Percentiles rank a stretch among this genome's conserved stretches.
Evolutionary conservation across 2,797 vertebrate species (phyloP).

Genomic region (Otolemur crassicaudatus): DNA sequence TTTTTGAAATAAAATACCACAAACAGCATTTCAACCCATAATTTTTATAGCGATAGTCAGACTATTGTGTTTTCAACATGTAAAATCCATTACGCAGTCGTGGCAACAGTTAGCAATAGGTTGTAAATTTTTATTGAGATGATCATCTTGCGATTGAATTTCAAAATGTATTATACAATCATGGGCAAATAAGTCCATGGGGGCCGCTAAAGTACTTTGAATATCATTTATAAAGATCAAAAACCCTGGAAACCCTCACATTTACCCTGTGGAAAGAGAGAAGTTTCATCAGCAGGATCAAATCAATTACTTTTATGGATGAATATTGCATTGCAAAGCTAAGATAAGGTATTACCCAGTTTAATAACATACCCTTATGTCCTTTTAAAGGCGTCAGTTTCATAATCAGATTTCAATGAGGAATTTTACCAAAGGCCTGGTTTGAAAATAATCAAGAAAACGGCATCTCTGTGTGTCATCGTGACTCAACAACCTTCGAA

Average conservation of each 20-base stretch:
- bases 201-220: slow-evolving; percentile 75
- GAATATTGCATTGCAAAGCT: slow-evolving; percentile 62
- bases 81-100: slow-evolving; percentile 71
- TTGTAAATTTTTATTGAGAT: slow-evolving; percentile 82
- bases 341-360: slow-evolving; percentile 71
- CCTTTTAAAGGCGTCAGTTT: slow-evolving; percentile 70
- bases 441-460: slow-evolving; percentile 62
- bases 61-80: slow-evolving; percentile 71
- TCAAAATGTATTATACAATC: slow-evolving; percentile 79
- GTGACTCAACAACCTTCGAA: slow-evolving; percentile 52
- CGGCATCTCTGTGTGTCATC: not conserved
- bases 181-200: slow-evolving; percentile 71
- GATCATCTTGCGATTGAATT: slow-evolving; percentile 81
- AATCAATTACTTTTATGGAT: slow-evolving; percentile 74
- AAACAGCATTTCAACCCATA: slow-evolving; percentile 63
- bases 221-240: slow-evolving; percentile 80
- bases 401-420: slow-evolving; percentile 73
- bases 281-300: slow-evolving; percentile 37
- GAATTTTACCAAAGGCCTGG: slow-evolving; percentile 67
- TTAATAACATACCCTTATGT: slow-evolving; percentile 75
- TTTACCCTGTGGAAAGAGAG: slow-evolving; percentile 61
- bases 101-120: slow-evolving; percentile 74
- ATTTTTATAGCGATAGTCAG: slow-evolving; percentile 73
- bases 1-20: slow-evolving; percentile 69
- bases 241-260: slow-evolving; percentile 65